Conservation (phyloP, 2,888 invertebrate species). For the Aelia acuminata region DNA sequence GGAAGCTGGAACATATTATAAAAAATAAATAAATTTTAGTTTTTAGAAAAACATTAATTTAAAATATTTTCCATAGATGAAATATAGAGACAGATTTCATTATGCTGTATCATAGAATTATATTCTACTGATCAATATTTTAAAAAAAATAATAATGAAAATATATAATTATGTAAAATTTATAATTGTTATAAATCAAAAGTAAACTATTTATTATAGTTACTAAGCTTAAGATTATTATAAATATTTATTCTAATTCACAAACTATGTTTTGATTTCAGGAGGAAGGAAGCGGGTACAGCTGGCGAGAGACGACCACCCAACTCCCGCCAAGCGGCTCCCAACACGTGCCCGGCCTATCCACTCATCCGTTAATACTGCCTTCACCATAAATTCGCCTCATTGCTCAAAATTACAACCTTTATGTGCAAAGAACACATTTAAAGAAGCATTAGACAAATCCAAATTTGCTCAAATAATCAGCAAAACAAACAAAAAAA, state of each 20-base stretch:
- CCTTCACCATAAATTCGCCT: not conserved
- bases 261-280: conserved; percentile 6
- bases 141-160: too few species aligned
- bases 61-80: too few species aligned
- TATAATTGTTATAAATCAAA: too few species aligned
- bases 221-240: not conserved
- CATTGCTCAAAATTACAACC: not conserved
- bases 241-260: not conserved
- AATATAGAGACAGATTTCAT: too few species aligned
- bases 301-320: conserved; percentile 16
- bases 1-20: too few species aligned
- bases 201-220: not conserved
- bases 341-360: conserved; percentile 33
- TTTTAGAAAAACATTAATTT: too few species aligned
- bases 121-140: too few species aligned
- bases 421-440: not conserved
- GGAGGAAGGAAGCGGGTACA: conserved; percentile 38
- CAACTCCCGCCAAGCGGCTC: conserved; percentile 43
- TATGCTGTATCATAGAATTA: too few species aligned
- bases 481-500: too few species aligned
- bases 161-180: too few species aligned
- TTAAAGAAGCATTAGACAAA: not conserved
- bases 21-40: too few species aligned
- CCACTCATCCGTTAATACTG: conserved; percentile 10
- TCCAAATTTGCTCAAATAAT: too few species aligned